Evolutionary conservation across 2,888 invertebrate genomes (phyloP).

Genomic region (Sipha maydis): DNA sequence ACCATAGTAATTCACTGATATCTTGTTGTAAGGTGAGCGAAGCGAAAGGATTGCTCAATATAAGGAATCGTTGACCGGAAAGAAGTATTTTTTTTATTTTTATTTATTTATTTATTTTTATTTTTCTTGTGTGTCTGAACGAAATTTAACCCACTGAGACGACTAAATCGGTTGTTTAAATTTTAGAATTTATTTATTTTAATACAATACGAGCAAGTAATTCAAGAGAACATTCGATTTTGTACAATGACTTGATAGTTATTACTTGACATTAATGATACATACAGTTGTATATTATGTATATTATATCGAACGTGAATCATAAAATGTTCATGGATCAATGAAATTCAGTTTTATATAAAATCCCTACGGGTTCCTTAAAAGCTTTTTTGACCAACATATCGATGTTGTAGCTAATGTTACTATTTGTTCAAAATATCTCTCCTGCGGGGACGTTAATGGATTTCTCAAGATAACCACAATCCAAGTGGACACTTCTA

Average conservation of each 20-base stretch:
- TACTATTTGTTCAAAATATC: slow-evolving; percentile 29
- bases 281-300: not conserved
- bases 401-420: slow-evolving; percentile 35
- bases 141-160: not conserved
- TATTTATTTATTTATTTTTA: too few species aligned
- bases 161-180: not conserved
- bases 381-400: slow-evolving; percentile 40
- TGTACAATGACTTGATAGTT: not conserved
- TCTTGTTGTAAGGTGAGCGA: too few species aligned
- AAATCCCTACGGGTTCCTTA: slow-evolving; percentile 1
- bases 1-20: too few species aligned
- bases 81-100: not conserved
- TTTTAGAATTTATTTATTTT: not conserved
- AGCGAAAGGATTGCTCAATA: too few species aligned
- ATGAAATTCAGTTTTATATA: not conserved
- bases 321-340: not conserved
- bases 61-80: not conserved
- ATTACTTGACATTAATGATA: not conserved
- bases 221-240: not conserved
- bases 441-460: slow-evolving; percentile 7
- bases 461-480: slow-evolving; percentile 28
- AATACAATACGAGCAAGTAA: not conserved
- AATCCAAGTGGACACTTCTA: slow-evolving; percentile 12
- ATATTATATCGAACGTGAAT: not conserved
- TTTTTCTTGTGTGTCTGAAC: not conserved